phyloP scores from a whole-genome alignment of 2,888 invertebrate species.

The Eilema caniola region DNA sequence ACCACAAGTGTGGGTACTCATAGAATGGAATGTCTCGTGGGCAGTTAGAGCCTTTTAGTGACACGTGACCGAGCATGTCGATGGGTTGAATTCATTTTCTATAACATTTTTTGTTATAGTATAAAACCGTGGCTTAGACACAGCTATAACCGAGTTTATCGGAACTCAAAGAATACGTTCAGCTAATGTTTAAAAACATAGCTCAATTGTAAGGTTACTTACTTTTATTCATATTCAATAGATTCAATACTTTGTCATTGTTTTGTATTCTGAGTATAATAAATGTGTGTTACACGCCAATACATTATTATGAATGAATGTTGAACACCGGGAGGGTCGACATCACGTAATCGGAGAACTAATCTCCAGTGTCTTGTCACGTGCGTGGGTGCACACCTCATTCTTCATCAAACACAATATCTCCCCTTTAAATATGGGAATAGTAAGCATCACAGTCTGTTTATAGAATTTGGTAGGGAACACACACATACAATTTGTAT shows the following conservation, averaged over 20 bases:
- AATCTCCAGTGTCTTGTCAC: conserved; percentile 81
- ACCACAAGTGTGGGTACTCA: conserved; percentile 45
- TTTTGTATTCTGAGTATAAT: conserved; percentile 27
- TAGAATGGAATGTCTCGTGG: conserved; percentile 60
- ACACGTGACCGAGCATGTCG: conserved; percentile 44
- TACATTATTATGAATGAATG: conserved; percentile 63
- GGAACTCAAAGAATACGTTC: conserved; percentile 18
- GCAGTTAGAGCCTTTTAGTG: conserved; percentile 43
- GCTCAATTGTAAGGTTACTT: conserved; percentile 17
- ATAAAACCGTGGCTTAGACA: conserved; percentile 1
- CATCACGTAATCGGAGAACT: conserved; percentile 79
- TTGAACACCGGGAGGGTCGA: conserved; percentile 70
- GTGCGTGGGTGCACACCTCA: conserved; percentile 67
- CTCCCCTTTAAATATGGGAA: conserved; percentile 64
- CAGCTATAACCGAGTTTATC: background rate
- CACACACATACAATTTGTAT: conserved; percentile 12
- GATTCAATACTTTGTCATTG: conserved; percentile 32
- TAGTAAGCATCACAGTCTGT: conserved; percentile 43
- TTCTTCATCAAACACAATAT: conserved; percentile 69
- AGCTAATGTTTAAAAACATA: conserved; percentile 19
- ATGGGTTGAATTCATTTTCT: conserved; percentile 29
- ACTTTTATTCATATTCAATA: conserved; percentile 27
- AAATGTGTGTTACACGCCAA: conserved; percentile 42
- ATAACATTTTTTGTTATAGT: conserved; percentile 19
- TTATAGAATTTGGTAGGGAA: conserved; percentile 40